Conservation (phyloP, 2,797 vertebrate genomes). For the Silurus aristotelis region DNA sequence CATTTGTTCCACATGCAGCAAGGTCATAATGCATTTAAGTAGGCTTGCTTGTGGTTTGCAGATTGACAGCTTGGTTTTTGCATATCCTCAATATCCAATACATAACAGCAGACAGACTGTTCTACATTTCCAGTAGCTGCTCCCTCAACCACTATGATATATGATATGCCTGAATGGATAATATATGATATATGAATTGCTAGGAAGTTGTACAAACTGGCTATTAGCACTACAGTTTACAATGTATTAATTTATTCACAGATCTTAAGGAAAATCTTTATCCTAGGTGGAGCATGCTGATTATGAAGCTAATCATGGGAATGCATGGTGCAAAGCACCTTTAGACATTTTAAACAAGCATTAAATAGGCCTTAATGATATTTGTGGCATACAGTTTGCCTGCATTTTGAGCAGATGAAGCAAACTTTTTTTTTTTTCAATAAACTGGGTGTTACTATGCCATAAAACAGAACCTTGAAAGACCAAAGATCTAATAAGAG, state of each 20-base stretch:
- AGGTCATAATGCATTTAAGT: conserved; percentile 32
- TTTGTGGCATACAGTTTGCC: not conserved
- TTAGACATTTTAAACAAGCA: too few species aligned
- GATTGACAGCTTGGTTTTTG: conserved; percentile 18
- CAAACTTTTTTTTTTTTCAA: not conserved
- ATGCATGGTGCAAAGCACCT: not conserved
- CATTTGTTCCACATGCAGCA: conserved; percentile 19
- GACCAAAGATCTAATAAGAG: conserved; percentile 32
- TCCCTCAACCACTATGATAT: not conserved
- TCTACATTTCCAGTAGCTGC: not conserved
- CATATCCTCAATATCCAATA: conserved; percentile 18
- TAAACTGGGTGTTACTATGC: not conserved
- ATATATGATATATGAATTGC: not conserved
- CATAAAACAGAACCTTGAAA: conserved; percentile 28
- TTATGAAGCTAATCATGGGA: not conserved
- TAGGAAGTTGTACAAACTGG: not conserved
- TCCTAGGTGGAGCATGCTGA: not conserved
- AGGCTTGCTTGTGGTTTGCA: conserved; percentile 14
- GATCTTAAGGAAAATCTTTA: not conserved
- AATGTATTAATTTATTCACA: conserved; percentile 2
- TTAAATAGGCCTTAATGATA: not conserved
- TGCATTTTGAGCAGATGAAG: not conserved
- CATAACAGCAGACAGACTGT: conserved; percentile 5
- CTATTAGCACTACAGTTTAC: not conserved
- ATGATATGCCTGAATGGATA: not conserved